phyloP scores from a whole-genome alignment of 1,140 invertebrate species.

The Ostrea denselamellosa region DNA sequence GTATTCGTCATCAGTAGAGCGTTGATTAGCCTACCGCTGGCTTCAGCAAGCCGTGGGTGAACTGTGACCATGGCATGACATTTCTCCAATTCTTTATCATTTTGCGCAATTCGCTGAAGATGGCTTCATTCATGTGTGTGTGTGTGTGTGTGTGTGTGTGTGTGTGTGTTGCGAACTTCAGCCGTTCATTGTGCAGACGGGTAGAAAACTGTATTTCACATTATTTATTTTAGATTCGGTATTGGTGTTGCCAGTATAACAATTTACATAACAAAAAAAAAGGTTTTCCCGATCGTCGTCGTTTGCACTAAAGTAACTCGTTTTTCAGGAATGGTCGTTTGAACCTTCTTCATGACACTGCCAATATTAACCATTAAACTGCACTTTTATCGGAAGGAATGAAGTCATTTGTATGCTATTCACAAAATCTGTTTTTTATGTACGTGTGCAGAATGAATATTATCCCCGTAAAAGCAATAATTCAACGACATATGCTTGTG shows the following conservation, averaged over 20 bases:
- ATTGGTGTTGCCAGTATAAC: background rate
- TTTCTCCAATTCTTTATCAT: too few relatives aligned
- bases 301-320: background rate
- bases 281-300: background rate
- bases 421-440: background rate
- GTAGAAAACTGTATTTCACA: background rate
- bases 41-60: too few relatives aligned
- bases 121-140: background rate
- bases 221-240: background rate
- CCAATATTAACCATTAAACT: background rate
- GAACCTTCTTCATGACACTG: background rate
- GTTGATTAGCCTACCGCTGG: too few relatives aligned
- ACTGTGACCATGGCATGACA: too few relatives aligned
- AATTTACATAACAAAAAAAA: background rate
- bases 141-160: background rate
- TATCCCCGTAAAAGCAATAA: background rate
- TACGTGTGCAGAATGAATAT: background rate
- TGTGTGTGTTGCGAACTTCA: background rate
- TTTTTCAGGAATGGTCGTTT: background rate
- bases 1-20: too few relatives aligned
- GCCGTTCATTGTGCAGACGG: background rate
- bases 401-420: background rate
- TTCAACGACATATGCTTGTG: too few relatives aligned
- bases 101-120: background rate
- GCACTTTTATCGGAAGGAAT: background rate